These are phyloP conservation scores for Nebria salina DNA, from an alignment of 2,888 invertebrate species.

Conservation along the genomic window DNA sequence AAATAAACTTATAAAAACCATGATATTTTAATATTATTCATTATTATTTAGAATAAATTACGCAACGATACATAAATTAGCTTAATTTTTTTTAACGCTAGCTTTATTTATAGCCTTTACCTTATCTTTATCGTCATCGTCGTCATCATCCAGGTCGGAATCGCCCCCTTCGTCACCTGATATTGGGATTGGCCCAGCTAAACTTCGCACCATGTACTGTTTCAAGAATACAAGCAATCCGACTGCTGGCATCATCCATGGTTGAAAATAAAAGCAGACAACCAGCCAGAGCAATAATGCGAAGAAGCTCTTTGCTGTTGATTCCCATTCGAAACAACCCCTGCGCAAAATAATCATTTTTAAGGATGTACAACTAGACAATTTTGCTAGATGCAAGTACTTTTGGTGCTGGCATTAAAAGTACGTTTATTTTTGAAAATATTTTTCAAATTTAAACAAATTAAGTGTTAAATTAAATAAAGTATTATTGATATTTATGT, in stretches of 20 bases:
- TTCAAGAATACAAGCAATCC: conserved; percentile 83
- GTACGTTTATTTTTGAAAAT: too few species aligned
- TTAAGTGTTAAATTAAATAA: too few species aligned
- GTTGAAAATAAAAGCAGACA: conserved; percentile 92
- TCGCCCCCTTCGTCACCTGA: conserved; percentile 62
- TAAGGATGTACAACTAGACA: not conserved
- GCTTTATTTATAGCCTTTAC: conserved; percentile 57
- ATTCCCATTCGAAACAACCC: conserved; percentile 98
- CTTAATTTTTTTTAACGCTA: not conserved
- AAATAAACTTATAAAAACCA: not conserved
- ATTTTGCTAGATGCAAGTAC: not conserved
- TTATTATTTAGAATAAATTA: too few species aligned
- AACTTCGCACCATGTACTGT: conserved; percentile 71
- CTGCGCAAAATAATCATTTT: conserved; percentile 63
- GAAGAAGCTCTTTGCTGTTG: conserved; percentile 81
- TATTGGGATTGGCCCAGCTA: conserved; percentile 58
- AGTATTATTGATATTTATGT: too few species aligned
- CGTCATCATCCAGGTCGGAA: conserved; percentile 79
- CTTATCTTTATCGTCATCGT: conserved; percentile 91
- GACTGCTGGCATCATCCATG: conserved; percentile 91
- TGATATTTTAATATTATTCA: too few species aligned
- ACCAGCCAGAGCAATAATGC: conserved; percentile 88
- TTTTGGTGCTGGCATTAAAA: too few species aligned
- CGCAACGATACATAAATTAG: too few species aligned
- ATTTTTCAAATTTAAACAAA: too few species aligned